Conservation (phyloP, 2,888 invertebrate genomes). For the Bembecia ichneumoniformis region DNA sequence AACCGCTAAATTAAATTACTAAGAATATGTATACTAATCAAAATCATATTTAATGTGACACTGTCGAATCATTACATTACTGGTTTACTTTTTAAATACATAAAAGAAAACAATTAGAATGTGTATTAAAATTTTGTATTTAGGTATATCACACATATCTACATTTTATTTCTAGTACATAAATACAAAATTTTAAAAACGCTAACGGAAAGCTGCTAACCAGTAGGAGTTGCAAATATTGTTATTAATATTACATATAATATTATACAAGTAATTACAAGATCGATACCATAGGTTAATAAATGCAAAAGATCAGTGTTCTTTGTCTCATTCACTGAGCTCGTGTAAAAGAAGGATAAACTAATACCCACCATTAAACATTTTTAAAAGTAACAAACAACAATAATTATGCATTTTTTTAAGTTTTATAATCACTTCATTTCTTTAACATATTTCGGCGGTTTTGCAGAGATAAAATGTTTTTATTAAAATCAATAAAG, state of each 20-base stretch:
- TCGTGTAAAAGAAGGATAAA: slow-evolving; percentile 46
- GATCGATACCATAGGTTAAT: slow-evolving; percentile 73
- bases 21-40: slow-evolving; percentile 48
- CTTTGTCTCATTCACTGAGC: slow-evolving; percentile 50
- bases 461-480: slow-evolving; percentile 66
- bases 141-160: slow-evolving; percentile 66
- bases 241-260: slow-evolving; percentile 55
- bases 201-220: slow-evolving; percentile 70
- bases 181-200: slow-evolving; percentile 73
- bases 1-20: slow-evolving; percentile 53
- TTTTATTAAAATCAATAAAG: slow-evolving; percentile 69
- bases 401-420: slow-evolving; percentile 16
- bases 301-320: slow-evolving; percentile 72
- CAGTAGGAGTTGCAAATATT: slow-evolving; percentile 68
- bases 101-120: slow-evolving; percentile 62
- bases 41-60: slow-evolving; percentile 60
- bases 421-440: slow-evolving; percentile 39
- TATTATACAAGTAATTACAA: slow-evolving; percentile 74
- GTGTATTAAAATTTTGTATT: slow-evolving; percentile 73
- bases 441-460: slow-evolving; percentile 48
- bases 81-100: slow-evolving; percentile 57
- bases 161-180: slow-evolving; percentile 72
- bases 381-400: slow-evolving; percentile 31
- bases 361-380: slow-evolving; percentile 42
- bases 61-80: slow-evolving; percentile 55